phyloP scores from a whole-genome alignment of 1,140 invertebrate genomes.

The Drosophila lacteicornis region DNA sequence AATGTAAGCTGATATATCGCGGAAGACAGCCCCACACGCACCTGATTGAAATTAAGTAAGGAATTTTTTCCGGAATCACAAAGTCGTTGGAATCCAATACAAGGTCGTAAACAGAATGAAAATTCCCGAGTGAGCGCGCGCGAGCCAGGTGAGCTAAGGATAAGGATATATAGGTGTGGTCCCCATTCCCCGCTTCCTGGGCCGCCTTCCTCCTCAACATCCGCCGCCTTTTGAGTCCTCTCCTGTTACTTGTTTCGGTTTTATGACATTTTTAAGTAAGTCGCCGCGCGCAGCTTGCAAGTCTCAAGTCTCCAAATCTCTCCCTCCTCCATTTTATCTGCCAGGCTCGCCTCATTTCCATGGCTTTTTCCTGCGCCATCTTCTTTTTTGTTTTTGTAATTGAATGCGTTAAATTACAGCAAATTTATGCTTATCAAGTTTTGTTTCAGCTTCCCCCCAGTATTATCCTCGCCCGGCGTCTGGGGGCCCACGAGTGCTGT shows the following conservation, averaged over 20 bases:
- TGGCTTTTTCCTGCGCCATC: constrained; percentile 18
- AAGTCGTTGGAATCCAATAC: constrained; percentile 39
- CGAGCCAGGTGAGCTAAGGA: constrained; percentile 6
- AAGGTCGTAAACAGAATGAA: constrained; percentile 37
- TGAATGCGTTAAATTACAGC: constrained; percentile 81
- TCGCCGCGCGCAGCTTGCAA: constrained; percentile 67
- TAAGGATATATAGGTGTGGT: constrained; percentile 13
- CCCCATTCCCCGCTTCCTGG: background rate
- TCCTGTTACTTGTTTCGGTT: constrained; percentile 59
- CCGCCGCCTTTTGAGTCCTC: constrained; percentile 14
- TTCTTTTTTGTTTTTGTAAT: constrained; percentile 68
- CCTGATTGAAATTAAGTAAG: constrained; percentile 37
- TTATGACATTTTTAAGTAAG: constrained; percentile 82
- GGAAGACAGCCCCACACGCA: background rate
- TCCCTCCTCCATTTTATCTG: constrained; percentile 2
- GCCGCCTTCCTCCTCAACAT: background rate
- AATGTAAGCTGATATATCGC: constrained; percentile 3
- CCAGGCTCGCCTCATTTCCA: constrained; percentile 20
- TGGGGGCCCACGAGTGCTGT: constrained; percentile 71
- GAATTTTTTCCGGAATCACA: constrained; percentile 31
- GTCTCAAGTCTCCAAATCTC: constrained; percentile 29
- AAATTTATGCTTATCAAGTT: constrained; percentile 83
- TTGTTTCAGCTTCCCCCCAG: constrained; percentile 42
- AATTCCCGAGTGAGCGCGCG: constrained; percentile 14
- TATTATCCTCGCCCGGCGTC: constrained; percentile 20